Percentiles rank a stretch among this genome's conserved stretches.
These are phyloP conservation scores for Galeopterus variegatus DNA, from an alignment of 2,113 vertebrate genomes.

Conservation along the genomic window DNA sequence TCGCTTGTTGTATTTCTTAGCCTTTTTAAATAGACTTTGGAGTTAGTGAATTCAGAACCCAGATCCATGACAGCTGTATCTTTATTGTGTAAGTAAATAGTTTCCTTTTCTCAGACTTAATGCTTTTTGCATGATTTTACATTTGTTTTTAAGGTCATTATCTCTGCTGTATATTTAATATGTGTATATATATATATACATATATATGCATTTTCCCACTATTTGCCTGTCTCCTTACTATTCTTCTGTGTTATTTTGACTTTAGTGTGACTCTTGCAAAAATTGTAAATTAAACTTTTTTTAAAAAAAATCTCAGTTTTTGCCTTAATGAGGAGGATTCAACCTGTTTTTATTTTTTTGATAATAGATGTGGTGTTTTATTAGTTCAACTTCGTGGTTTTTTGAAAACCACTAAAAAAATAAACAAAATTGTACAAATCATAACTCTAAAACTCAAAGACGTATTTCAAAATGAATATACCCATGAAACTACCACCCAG, in stretches of 20 bases:
- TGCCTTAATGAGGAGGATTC: background rate
- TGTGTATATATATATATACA: too few species aligned
- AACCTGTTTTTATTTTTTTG: background rate
- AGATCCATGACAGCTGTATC: background rate
- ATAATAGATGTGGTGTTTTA: background rate
- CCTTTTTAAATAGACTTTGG: background rate
- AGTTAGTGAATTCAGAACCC: background rate
- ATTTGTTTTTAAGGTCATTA: background rate
- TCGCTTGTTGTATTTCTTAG: background rate
- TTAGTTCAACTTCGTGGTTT: background rate
- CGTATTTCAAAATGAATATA: background rate
- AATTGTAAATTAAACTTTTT: background rate
- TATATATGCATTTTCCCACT: background rate
- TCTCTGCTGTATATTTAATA: background rate
- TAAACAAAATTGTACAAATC: background rate
- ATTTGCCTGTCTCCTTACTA: background rate
- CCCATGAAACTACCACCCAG: background rate
- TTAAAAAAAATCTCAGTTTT: background rate
- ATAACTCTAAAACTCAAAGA: background rate
- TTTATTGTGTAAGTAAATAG: background rate
- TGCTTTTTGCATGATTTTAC: background rate
- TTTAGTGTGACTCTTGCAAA: background rate
- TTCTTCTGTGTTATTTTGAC: conserved; percentile 35
- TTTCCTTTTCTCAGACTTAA: conserved; percentile 4
- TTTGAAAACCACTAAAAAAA: background rate